These are phyloP conservation scores for Neoseiulus cucumeris DNA, from an alignment of 1,140 invertebrate species.

Conservation along the genomic window DNA sequence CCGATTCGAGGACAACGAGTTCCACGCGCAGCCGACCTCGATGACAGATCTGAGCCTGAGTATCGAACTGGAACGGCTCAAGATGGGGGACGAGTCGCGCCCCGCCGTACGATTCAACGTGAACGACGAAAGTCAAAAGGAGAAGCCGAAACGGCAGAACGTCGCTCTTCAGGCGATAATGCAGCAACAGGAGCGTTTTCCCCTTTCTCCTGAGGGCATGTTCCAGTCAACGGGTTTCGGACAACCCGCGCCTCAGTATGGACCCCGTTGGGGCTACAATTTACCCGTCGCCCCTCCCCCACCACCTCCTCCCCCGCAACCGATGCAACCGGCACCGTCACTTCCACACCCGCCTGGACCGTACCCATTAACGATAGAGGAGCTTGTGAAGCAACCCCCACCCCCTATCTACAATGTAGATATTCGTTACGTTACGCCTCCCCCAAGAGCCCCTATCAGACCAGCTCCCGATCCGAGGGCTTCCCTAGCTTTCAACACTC, in stretches of 20 bases:
- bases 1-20: neutral
- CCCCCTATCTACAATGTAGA: conserved; percentile 6
- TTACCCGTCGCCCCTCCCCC: neutral
- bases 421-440: neutral
- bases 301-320: neutral
- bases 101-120: neutral
- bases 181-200: neutral
- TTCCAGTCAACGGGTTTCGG: neutral
- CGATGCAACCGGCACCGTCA: neutral
- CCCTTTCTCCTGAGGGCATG: neutral
- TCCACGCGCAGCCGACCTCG: neutral
- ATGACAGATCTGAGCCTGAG: conserved; percentile 19
- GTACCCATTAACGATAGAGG: neutral
- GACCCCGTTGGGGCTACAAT: neutral
- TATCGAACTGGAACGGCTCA: conserved; percentile 15
- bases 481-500: neutral
- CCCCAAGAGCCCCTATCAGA: neutral
- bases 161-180: conserved; percentile 18
- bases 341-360: neutral
- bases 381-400: neutral
- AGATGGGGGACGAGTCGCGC: neutral
- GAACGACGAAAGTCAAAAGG: neutral
- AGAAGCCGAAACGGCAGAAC: conserved; percentile 15
- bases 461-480: neutral
- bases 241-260: no score